Base-by-base conservation (phyloP, 2,888 invertebrate genomes). In the Marronus borbonicus region DNA sequence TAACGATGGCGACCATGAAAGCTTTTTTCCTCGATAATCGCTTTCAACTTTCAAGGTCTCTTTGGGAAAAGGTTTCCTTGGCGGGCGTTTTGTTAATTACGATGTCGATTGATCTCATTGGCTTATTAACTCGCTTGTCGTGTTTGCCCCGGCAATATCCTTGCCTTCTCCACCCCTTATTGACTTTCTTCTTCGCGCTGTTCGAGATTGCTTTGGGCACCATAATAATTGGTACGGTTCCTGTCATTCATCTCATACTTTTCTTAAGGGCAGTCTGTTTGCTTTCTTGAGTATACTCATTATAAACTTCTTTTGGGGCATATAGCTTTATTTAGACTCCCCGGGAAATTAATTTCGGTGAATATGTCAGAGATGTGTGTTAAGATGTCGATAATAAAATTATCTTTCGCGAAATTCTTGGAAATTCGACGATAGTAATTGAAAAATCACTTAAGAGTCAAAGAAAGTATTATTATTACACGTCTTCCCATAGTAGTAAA, bases 21-120 rank as follows among this genome's bases (percentile, higher is more conserved):
- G 39, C 3, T 36, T 14, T 65, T 39, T 65, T 39, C 36, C 31
- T 36, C 39, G 39, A 7, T 65, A 65, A 17, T 39, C 65, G 65
- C 65, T 65, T 17, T 65, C 39, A 3, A 36, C 8, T 39, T 65
- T 65, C 65, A 62, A 62, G 65, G 31, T 14, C 24, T 44, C 17
- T 7, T 31, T 8, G 17, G 31, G 5, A 49, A 68, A 20, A 39
- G 39, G 20, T 68, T 68, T 49, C 31, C 4, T 49, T 50, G n/a
- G 24, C 68, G 68, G 24, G 36, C 49, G 28, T 72, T 72, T 72
- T 72, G 72, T 72, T 72, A 72, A 72, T 72, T 72, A 72, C 60
- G 68, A 60, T 60, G 72, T 60, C 72, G 60, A 72, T 72, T 72
- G 72, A 72, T 72, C 60, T 60, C 20, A 72, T 72, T 72, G 72